These are phyloP conservation scores for Melopsittacus undulatus DNA, from an alignment of 2,797 vertebrate genomes.

Conservation along the genomic window DNA sequence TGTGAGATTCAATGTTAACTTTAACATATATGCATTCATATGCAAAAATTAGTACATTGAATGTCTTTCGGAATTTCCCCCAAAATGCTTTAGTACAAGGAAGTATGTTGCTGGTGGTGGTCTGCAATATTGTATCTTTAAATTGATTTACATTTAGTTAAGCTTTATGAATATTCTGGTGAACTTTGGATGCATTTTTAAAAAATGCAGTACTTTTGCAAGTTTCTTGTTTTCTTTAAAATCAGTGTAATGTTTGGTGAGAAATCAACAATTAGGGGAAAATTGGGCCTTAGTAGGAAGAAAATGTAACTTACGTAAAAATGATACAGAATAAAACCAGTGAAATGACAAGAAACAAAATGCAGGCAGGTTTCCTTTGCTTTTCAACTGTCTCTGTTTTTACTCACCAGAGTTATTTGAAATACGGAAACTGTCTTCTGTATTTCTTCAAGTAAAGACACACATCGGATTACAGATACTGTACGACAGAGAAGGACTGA, in stretches of 20 bases:
- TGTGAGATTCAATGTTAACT: neutral
- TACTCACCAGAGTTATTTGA: slow-evolving; percentile 84
- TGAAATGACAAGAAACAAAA: neutral
- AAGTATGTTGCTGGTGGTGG: neutral
- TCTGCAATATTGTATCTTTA: neutral
- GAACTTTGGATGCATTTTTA: neutral
- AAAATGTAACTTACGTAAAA: neutral
- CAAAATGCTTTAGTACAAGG: neutral
- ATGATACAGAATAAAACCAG: neutral
- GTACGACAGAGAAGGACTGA: slow-evolving; percentile 87
- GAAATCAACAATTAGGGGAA: neutral
- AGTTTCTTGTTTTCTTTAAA: neutral
- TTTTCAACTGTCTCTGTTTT: neutral
- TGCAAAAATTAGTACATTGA: neutral
- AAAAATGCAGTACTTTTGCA: neutral
- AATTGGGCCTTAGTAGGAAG: neutral
- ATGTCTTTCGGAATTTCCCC: neutral
- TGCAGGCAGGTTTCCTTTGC: neutral
- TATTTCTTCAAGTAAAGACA: slow-evolving; percentile 90
- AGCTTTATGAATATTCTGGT: neutral
- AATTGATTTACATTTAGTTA: neutral
- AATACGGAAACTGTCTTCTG: slow-evolving; percentile 89
- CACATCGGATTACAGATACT: slow-evolving; percentile 85
- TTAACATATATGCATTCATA: neutral
- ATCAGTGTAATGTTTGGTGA: fast-evolving